Percentiles rank a stretch among this genome's conserved stretches.
Evolutionary conservation across 2,888 invertebrate species (phyloP).

Genomic region (Ormia ochracea): DNA sequence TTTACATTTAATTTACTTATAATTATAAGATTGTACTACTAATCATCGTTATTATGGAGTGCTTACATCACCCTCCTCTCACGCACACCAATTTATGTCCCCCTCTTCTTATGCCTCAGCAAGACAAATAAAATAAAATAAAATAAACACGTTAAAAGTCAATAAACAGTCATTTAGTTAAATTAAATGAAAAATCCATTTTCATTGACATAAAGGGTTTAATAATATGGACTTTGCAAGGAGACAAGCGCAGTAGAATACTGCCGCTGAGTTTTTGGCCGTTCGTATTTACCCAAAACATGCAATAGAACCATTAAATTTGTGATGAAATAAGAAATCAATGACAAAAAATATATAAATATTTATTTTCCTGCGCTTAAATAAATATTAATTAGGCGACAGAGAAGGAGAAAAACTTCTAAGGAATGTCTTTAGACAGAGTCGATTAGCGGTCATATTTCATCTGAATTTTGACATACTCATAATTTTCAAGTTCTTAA

Average conservation of each 20-base stretch:
- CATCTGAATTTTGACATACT: conserved; percentile 16
- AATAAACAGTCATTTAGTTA: conserved; percentile 5
- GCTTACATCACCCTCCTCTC: neutral
- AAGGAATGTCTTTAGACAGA: neutral
- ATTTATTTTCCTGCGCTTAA: neutral
- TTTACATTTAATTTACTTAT: neutral
- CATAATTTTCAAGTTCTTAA: neutral
- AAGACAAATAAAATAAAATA: no score
- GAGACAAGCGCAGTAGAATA: neutral
- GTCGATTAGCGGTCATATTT: conserved; percentile 1
- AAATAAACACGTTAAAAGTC: conserved; percentile 3
- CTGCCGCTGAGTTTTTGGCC: neutral
- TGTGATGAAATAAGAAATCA: neutral
- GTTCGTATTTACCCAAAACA: conserved; percentile 8
- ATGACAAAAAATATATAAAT: neutral
- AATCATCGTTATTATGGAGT: neutral
- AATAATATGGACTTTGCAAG: conserved; percentile 18
- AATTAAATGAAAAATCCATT: neutral
- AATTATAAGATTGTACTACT: neutral
- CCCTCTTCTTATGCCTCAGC: neutral
- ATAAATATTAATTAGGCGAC: conserved; percentile 12
- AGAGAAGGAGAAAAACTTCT: neutral
- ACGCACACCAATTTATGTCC: conserved; percentile 1
- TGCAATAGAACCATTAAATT: conserved; percentile 48
- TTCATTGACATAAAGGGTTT: neutral